Conservation (phyloP, 1,140 invertebrate genomes). For the Brachionus rotundiformis region DNA sequence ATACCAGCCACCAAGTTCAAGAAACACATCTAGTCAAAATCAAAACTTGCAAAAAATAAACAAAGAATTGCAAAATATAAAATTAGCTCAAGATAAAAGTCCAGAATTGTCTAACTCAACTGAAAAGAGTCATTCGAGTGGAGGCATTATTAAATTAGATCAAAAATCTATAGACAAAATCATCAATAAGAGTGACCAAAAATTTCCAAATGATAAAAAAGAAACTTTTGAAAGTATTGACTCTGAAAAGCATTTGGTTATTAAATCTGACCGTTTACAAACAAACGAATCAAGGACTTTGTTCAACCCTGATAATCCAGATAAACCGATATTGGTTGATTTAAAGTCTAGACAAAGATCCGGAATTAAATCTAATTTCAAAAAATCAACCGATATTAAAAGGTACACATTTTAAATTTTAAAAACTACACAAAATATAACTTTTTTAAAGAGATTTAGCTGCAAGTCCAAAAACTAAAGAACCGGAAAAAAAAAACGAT, state of each 20-base stretch:
- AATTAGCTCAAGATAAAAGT: neutral
- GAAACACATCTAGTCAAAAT: neutral
- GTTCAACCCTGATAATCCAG: conserved; percentile 73
- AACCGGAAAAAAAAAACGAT: neutral
- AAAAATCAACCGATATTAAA: neutral
- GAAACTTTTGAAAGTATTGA: neutral
- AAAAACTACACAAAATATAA: neutral
- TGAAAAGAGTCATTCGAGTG: neutral
- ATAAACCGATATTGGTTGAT: conserved; percentile 71
- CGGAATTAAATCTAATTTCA: neutral
- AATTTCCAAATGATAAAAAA: neutral
- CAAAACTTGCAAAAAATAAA: neutral
- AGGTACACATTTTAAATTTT: neutral
- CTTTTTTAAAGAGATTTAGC: neutral
- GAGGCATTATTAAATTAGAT: conserved; percentile 35
- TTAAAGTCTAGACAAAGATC: conserved; percentile 6
- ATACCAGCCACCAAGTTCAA: conserved; percentile 44
- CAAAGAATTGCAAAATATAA: neutral
- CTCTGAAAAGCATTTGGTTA: neutral
- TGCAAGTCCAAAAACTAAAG: neutral
- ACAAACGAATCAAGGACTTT: conserved; percentile 57
- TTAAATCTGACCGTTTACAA: neutral
- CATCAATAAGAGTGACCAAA: conserved; percentile 1
- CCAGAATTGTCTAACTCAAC: neutral
- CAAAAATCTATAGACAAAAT: conserved; percentile 12